A percentile compares a stretch with the other conserved stretches of the same genome.
phyloP scores from a whole-genome alignment of 30 jellyfish, hydroid and myxozoan species.

The Cassiopea xamachana region DNA sequence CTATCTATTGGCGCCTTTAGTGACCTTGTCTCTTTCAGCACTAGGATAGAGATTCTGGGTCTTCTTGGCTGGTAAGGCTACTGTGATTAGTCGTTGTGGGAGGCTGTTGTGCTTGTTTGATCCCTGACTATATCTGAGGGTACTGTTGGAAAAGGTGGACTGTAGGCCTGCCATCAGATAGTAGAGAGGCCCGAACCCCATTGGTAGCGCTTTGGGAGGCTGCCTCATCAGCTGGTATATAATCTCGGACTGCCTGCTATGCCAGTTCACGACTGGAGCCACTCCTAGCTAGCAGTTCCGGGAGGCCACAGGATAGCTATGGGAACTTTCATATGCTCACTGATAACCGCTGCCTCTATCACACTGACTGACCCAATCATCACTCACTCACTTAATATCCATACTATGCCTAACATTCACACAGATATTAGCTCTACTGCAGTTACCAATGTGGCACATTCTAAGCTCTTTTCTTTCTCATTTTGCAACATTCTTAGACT shows the following conservation, averaged over 20 bases:
- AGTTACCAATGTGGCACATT: not conserved
- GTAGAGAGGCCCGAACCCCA: conserved; percentile 10
- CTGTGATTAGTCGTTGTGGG: no score
- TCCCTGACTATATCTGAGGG: not conserved
- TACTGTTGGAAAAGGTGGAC: not conserved
- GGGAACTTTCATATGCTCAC: not conserved
- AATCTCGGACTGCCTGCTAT: conserved; percentile 18
- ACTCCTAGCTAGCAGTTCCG: conserved; percentile 6
- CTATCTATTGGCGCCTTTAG: no score
- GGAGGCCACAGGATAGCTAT: conserved; percentile 14
- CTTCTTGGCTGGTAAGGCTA: no score
- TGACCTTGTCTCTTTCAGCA: no score
- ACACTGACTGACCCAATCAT: not conserved
- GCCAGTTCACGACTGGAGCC: conserved; percentile 14
- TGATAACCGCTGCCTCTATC: not conserved
- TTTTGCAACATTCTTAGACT: not conserved
- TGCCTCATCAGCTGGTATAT: conserved; percentile 8
- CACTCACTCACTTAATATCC: not conserved
- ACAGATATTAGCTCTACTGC: not conserved
- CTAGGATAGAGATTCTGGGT: no score
- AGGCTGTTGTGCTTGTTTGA: no score
- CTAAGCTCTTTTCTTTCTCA: not conserved
- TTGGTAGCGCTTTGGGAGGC: conserved; percentile 8
- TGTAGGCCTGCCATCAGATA: not conserved
- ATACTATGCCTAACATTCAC: not conserved